Percentiles rank a stretch among this genome's conserved stretches.
phyloP scores from a whole-genome alignment of 2,797 vertebrate species.

The Ibycter americanus region DNA sequence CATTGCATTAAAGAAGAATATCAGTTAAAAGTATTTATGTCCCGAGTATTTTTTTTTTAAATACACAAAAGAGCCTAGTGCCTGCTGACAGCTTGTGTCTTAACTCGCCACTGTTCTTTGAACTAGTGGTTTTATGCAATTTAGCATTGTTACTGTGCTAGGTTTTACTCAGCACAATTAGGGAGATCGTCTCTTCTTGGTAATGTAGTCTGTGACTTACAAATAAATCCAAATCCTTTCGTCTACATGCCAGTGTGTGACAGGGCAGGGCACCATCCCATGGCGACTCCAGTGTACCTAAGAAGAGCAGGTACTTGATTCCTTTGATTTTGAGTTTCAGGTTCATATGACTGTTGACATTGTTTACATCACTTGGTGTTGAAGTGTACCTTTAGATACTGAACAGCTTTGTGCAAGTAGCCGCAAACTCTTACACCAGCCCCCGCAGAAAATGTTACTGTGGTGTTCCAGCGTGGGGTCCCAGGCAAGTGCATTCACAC shows the following conservation, averaged over 20 bases:
- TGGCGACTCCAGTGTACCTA: not conserved
- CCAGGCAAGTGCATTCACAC: not conserved
- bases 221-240: not conserved
- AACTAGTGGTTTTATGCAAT: not conserved
- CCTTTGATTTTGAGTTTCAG: not conserved
- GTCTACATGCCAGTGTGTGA: not conserved
- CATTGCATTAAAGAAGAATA: not conserved
- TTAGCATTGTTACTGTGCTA: not conserved
- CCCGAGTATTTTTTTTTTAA: not conserved
- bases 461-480: not conserved
- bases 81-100: not conserved
- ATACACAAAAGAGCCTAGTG: not conserved
- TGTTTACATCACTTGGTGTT: not conserved
- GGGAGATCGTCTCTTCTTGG: not conserved
- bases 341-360: not conserved
- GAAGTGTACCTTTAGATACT: not conserved
- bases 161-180: not conserved
- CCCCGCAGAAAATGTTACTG: not conserved
- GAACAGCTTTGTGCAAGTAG: not conserved
- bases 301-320: not conserved
- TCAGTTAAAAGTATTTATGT: not conserved
- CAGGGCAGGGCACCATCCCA: not conserved
- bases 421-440: rapidly evolving
- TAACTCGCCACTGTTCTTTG: not conserved
- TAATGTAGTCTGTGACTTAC: not conserved